phyloP scores from a whole-genome alignment of 2,113 vertebrate genomes.

The Protobothrops mucrosquamatus region DNA sequence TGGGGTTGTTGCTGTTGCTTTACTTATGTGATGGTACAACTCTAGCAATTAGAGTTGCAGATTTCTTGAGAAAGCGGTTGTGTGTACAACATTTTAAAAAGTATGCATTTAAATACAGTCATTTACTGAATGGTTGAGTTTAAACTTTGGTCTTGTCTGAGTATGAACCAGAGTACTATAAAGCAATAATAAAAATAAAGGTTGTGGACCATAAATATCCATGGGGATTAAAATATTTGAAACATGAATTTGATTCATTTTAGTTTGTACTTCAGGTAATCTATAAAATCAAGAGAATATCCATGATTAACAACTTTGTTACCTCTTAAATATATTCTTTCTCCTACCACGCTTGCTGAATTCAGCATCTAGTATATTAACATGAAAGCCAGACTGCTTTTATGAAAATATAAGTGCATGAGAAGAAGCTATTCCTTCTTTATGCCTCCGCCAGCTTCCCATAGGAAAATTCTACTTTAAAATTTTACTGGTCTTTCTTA shows the following conservation, averaged over 20 bases:
- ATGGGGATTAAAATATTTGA: neutral
- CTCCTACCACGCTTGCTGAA: neutral
- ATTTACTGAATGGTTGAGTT: neutral
- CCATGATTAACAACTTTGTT: neutral
- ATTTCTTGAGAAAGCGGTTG: neutral
- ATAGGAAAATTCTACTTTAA: neutral
- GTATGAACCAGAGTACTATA: neutral
- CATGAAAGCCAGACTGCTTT: neutral
- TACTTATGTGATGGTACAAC: neutral
- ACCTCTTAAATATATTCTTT: neutral
- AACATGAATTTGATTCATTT: neutral
- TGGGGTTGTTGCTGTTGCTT: neutral
- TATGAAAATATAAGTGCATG: neutral
- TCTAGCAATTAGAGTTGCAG: neutral
- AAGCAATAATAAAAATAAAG: neutral
- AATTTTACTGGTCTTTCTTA: neutral
- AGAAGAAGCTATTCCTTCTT: neutral
- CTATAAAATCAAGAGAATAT: neutral
- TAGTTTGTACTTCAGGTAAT: neutral
- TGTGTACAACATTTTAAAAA: neutral
- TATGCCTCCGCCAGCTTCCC: neutral
- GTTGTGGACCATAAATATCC: neutral
- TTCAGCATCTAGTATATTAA: neutral
- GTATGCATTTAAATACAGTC: neutral
- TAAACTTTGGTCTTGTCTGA: neutral